phyloP scores from a whole-genome alignment of 2,797 vertebrate genomes.

The Tokudaia tokunoshimensis region DNA sequence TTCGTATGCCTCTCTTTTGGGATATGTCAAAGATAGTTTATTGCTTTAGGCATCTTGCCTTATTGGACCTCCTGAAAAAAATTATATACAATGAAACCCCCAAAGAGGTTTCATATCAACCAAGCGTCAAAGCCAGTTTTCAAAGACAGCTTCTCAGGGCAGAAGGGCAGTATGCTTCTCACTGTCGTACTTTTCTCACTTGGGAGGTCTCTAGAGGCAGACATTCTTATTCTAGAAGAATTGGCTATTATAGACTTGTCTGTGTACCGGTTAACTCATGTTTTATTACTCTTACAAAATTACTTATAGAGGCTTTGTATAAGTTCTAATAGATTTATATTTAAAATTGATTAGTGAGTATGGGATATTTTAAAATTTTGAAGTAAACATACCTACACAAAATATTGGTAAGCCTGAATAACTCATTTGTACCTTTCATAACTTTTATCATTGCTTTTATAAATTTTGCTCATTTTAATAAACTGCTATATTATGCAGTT shows the following conservation, averaged over 20 bases:
- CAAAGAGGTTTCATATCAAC: slow-evolving; percentile 23
- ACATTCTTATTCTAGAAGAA: slow-evolving; percentile 32
- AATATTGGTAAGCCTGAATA: background rate
- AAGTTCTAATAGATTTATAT: slow-evolving; percentile 18
- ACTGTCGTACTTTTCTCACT: background rate
- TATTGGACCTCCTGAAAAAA: slow-evolving; percentile 1
- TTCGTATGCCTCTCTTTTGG: background rate
- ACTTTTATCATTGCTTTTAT: slow-evolving; percentile 5
- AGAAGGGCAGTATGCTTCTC: background rate
- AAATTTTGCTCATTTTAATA: slow-evolving; percentile 56
- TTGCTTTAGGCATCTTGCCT: slow-evolving; percentile 32
- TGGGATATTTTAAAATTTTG: background rate
- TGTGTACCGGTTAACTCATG: slow-evolving; percentile 52
- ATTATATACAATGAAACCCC: background rate
- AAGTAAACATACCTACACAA: slow-evolving; percentile 18
- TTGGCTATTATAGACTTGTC: slow-evolving; percentile 36
- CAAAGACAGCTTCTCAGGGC: slow-evolving; percentile 7
- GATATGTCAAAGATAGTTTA: background rate
- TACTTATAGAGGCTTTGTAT: slow-evolving; percentile 32
- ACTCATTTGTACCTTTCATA: background rate
- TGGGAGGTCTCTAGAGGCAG: background rate
- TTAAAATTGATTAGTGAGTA: slow-evolving; percentile 35
- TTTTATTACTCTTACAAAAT: slow-evolving; percentile 9
- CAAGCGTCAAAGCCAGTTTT: background rate
- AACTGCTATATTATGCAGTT: background rate